These are phyloP conservation scores for Crambe crambe DNA, from an alignment of 37 sponge, comb jelly and placozoan genomes.

Conservation along the genomic window DNA sequence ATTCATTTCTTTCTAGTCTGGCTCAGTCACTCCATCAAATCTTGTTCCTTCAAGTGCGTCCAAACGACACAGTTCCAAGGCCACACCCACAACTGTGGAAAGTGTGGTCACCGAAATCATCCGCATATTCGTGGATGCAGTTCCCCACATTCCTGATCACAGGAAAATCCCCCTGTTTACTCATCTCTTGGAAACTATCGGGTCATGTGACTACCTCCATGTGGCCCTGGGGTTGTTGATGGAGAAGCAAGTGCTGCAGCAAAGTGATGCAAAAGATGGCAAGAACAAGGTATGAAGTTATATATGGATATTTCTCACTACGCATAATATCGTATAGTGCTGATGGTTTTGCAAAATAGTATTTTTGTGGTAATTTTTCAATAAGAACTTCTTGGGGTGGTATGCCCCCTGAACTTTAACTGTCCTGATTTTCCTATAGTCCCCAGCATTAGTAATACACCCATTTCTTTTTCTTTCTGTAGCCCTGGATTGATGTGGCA, in stretches of 20 bases:
- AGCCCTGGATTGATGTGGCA: not conserved
- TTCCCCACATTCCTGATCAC: slow-evolving; percentile 94
- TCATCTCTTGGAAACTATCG: slow-evolving; percentile 77
- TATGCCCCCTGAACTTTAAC: not conserved
- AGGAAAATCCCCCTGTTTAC: slow-evolving; percentile 75
- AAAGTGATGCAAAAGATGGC: not conserved
- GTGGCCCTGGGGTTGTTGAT: slow-evolving; percentile 59
- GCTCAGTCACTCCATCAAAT: not conserved
- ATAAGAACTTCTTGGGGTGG: not conserved
- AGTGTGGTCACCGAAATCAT: slow-evolving; percentile 66
- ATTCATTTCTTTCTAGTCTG: not conserved
- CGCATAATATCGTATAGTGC: too few species aligned
- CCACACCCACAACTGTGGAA: slow-evolving; percentile 19
- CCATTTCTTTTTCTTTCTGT: not conserved
- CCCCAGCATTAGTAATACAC: not conserved
- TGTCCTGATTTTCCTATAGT: not conserved
- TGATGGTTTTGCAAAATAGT: too few species aligned
- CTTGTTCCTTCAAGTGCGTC: not conserved
- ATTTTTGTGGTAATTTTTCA: too few species aligned
- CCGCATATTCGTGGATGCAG: slow-evolving; percentile 91
- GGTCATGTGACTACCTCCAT: slow-evolving; percentile 61
- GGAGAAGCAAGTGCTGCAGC: slow-evolving; percentile 40
- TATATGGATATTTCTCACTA: not conserved
- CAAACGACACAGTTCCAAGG: not conserved
- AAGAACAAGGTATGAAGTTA: slow-evolving; percentile 38